Base-by-base conservation (phyloP, 2,888 invertebrate genomes). In the Pristionchus arcanus region DNA sequence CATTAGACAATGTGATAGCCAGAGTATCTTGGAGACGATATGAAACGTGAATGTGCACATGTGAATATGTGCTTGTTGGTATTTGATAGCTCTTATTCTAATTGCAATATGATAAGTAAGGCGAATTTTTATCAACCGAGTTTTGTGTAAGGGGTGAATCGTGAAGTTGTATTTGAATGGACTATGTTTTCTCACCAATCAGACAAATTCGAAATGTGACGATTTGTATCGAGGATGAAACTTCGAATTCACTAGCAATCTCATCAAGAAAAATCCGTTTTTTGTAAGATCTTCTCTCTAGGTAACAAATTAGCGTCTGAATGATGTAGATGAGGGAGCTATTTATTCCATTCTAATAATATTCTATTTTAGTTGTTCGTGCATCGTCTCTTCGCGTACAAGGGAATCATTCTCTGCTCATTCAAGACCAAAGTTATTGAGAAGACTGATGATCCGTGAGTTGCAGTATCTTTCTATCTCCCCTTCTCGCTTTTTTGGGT, bases 371-470 rank as follows among this genome's bases (percentile, higher is more conserved):
- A 96, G 96, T 96, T 98, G 91, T 98, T 99, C 95, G 96, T 99
- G 89, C 99, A 99, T 95, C 97, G 97, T 94, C 97, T 99, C 31
- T 99, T 99, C 96, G 98, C 98, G 28, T 99, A 99, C 95, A 96
- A 99, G 93, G 99, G 99, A 9, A 98, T 99, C 25, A 97, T 99
- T 90, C 96, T 99, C 87, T 99, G 99, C 95, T 98, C 99, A 1
- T 99, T 99, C 98, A 96, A 98, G 91, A 98, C 98, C 16, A 96
- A 97, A 95, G 98, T 98, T 0, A 98, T 98, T 95, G 98, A 99
- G 83, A 93, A 91, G 63, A 91, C 95, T 96, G 98, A 94, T 21
- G 74, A 21, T 15, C n/a, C 74, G 87, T 88, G n/a, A 55, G 87
- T 74, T 28, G 7, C 28, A 3, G 2, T 2, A 7, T 98, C 98